Evolutionary conservation across 2,888 invertebrate genomes (phyloP), one percentile per base, ranked within the genome.

Genomic region (Lottia gigantea): DNA sequence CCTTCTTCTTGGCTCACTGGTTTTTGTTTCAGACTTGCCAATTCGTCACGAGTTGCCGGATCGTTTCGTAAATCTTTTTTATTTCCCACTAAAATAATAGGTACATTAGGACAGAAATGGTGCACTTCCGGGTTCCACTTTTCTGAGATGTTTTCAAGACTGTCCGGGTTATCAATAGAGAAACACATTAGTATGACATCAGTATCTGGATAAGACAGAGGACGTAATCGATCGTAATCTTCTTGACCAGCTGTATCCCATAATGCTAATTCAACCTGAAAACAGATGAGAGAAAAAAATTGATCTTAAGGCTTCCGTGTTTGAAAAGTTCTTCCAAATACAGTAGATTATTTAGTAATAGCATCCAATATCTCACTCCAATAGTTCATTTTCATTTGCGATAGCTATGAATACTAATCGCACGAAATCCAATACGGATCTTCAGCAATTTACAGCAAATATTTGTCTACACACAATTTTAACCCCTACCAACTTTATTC

Each of bases 151-250:
- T 99, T 99, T 91, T 98, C 97, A 90, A 99, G 92, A 85, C 97
- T 98, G 91, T 98, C 98, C 2, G 98, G 98, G 87, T 96, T 97
- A 91, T 98, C 98, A 87, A 99, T 97, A 82, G 97, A 96, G 92
- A 98, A 99, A 91, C 98, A 99, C 97, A 99, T 98, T 83, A 99
- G 92, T 87, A 99, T 97, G 79, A 99, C 98, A 90, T 99, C 98
- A 74, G 98, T 99, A 90, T 98, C 98, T 69, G 98, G 98, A 90
- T 98, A 98, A 76, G 95, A 97, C 78, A 97, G 91, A 78, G 97
- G 97, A 88, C 97, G 93, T 87, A 98, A 92, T 90, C 97, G 92
- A 90, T 98, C 97, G 90, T 97, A 97, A 90, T 97, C 97, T 90
- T 98, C 97, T 90, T 97, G 97, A 70, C 97, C 97, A 82, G 97